These are phyloP conservation scores for Platorchestia sp. DNA, from an alignment of 1,140 invertebrate species.

Conservation along the genomic window DNA sequence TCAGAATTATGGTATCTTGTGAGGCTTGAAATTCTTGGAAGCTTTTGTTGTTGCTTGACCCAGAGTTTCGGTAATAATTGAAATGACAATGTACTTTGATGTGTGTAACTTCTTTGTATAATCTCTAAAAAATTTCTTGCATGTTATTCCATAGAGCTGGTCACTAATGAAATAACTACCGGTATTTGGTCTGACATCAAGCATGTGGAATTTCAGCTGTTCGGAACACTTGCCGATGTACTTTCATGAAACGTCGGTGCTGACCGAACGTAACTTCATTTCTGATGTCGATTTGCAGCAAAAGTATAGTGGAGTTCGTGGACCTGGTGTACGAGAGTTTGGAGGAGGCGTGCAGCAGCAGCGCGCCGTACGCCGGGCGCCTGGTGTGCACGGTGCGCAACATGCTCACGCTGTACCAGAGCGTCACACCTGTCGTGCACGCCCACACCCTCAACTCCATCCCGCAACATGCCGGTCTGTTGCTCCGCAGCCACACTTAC, in stretches of 20 bases:
- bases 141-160: too few species aligned
- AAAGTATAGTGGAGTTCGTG: slow-evolving; percentile 75
- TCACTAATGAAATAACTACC: background rate
- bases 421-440: slow-evolving; percentile 83
- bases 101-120: too few species aligned
- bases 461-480: slow-evolving; percentile 65
- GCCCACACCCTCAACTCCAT: slow-evolving; percentile 68
- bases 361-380: slow-evolving; percentile 74
- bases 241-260: background rate
- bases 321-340: slow-evolving; percentile 81
- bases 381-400: slow-evolving; percentile 81
- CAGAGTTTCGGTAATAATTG: too few species aligned
- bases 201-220: background rate
- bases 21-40: too few species aligned
- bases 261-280: background rate
- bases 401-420: slow-evolving; percentile 84
- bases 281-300: slow-evolving; percentile 71
- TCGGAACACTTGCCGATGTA: background rate
- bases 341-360: slow-evolving; percentile 78
- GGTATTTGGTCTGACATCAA: background rate
- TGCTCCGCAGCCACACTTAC: too few species aligned
- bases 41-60: too few species aligned
- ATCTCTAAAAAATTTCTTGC: too few species aligned
- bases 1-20: too few species aligned
- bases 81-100: too few species aligned